Base-by-base conservation (phyloP, 2,113 vertebrate species). In the Cochlearius cochlearius region DNA sequence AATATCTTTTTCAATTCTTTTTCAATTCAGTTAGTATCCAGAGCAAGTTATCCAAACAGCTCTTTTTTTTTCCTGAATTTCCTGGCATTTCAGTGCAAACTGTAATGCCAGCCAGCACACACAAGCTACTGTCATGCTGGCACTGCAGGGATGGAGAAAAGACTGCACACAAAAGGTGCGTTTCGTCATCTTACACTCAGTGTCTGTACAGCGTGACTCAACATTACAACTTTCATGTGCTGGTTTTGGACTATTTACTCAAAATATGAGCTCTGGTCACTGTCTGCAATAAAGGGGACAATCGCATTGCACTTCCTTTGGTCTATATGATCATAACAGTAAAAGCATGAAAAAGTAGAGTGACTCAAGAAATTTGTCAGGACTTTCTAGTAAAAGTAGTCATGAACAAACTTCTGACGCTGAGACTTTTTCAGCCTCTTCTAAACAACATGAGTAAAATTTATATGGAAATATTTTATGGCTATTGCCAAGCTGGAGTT, bases 331-430 rank as follows among this genome's bases (percentile, higher is more conserved):
- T 67, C 81, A 26, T 8, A 76, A 58, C 12, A 60, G 7, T 43
- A 52, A 68, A 59, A 64, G 86, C 27, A 69, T 83, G 83, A 85
- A 78, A 64, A 19, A 88, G 43, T 27, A 11, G 11, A 64, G 56
- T 88, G 84, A 94, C 83, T 86, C 88, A 88, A 59, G 52, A 60
- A 83, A 94, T 92, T 59, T 45, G 68, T 92, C 91, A 88, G 86
- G 76, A 20, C 92, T 92, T 97, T 95, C 91, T 92, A 96, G 94
- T 91, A 97, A 95, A 93, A 94, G 79, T 15, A 81, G 67, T 72
- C 59, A 93, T 71, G 73, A 82, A 53, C 52, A 69, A 77, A 53
- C 36, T 72, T 77, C 78, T 93, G 91, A 81, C 4, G 0, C 32
- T 30, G 59, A 58, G 26, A 55, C 41, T 62, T 77, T 74, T 90